Evolutionary conservation across 2,888 invertebrate genomes (phyloP).

Genomic region (Drosophila villosipedis): DNA sequence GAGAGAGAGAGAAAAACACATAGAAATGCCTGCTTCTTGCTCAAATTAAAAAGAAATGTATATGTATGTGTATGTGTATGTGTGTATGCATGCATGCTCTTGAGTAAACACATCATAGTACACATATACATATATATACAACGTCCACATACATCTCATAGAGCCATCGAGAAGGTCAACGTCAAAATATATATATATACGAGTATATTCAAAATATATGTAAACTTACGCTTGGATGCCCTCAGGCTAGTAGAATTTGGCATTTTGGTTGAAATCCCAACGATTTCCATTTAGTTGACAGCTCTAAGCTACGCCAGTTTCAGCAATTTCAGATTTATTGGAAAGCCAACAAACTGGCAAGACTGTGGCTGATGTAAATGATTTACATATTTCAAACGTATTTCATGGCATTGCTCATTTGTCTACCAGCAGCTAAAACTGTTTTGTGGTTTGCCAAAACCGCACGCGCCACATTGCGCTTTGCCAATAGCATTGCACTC

Average conservation of each 20-base stretch:
- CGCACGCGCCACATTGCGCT: conserved; percentile 41
- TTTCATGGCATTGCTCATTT: conserved; percentile 74
- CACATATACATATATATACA: not conserved
- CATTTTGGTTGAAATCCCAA: conserved; percentile 2
- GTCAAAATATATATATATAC: not conserved
- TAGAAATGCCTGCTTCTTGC: conserved; percentile 5
- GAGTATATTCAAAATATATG: conserved; percentile 18
- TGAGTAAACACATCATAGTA: not conserved
- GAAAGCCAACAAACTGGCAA: conserved; percentile 23
- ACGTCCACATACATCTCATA: not conserved
- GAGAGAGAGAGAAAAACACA: conserved; percentile 9
- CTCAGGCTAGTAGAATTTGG: conserved; percentile 14
- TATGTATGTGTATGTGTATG: not conserved
- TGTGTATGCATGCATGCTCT: not conserved
- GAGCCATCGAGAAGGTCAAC: conserved; percentile 15
- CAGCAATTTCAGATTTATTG: conserved; percentile 62
- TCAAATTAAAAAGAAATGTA: conserved; percentile 20
- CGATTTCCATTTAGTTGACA: conserved; percentile 44
- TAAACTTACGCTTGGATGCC: not conserved
- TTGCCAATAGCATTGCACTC: conserved; percentile 26
- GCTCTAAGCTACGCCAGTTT: conserved; percentile 39
- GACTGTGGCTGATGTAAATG: conserved; percentile 54
- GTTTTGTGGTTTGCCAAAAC: conserved; percentile 39
- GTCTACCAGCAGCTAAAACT: conserved; percentile 61
- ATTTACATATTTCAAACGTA: conserved; percentile 74